Conservation (phyloP, 2,888 invertebrate species). For the Aporophyla nigra region DNA sequence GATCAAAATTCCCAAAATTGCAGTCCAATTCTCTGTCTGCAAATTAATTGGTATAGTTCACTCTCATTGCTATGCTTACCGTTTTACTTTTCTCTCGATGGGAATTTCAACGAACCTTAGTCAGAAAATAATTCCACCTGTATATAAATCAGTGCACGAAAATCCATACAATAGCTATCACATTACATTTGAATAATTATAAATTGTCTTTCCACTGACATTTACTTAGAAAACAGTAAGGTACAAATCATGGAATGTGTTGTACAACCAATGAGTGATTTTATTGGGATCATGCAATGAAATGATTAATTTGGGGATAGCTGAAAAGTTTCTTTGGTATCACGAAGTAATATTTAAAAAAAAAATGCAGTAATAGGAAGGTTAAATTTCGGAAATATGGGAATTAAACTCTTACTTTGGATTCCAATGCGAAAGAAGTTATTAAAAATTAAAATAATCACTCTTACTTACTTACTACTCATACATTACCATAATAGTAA, state of each 20-base stretch:
- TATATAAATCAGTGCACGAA: conserved; percentile 66
- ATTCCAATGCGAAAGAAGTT: background rate
- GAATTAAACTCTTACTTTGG: background rate
- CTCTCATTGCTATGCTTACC: conserved; percentile 35
- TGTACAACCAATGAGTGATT: conserved; percentile 59
- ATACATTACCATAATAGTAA: background rate
- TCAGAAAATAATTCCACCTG: conserved; percentile 62
- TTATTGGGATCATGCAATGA: conserved; percentile 63
- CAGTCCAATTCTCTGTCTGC: conserved; percentile 14
- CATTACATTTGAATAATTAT: conserved; percentile 62
- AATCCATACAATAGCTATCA: conserved; percentile 62
- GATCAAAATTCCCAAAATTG: background rate
- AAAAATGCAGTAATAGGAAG: background rate
- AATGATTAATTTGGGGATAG: conserved; percentile 36
- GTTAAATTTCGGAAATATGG: background rate
- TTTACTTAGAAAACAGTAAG: conserved; percentile 45
- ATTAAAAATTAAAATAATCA: background rate
- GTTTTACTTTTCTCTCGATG: conserved; percentile 16
- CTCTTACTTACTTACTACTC: background rate
- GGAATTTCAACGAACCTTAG: conserved; percentile 53
- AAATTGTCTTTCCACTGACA: conserved; percentile 83
- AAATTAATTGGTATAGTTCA: conserved; percentile 18
- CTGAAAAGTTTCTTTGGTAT: conserved; percentile 1
- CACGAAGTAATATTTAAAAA: background rate
- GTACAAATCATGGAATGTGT: conserved; percentile 53